phyloP scores from a whole-genome alignment of 2,888 invertebrate genomes.

The Sclerodermus sp. region DNA sequence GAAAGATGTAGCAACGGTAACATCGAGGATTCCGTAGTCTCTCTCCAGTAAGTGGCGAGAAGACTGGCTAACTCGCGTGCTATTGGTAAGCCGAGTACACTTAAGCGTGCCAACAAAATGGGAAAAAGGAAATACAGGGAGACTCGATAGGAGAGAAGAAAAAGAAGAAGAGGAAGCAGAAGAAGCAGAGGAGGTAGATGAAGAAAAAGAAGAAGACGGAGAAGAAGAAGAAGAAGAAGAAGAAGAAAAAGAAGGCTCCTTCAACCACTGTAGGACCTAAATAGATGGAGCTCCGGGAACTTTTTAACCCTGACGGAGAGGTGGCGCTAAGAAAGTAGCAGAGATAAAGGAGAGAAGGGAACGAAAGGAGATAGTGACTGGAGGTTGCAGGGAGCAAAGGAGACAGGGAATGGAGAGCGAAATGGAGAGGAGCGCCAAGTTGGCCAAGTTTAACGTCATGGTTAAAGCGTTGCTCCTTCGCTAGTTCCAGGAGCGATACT shows the following conservation, averaged over 20 bases:
- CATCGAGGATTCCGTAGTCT: background rate
- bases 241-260: background rate
- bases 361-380: slow-evolving; percentile 14
- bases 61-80: background rate
- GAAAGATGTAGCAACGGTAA: background rate
- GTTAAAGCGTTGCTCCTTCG: slow-evolving; percentile 14
- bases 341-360: background rate
- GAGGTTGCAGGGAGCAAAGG: slow-evolving; percentile 2
- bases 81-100: background rate
- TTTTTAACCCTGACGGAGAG: slow-evolving; percentile 18
- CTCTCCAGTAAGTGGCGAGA: background rate
- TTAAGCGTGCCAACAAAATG: background rate
- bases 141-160: background rate
- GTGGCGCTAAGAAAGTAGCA: background rate
- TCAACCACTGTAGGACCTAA: slow-evolving; percentile 6
- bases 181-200: background rate
- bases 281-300: slow-evolving; percentile 18
- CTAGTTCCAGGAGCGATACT: slow-evolving; percentile 10
- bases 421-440: slow-evolving; percentile 19
- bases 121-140: background rate
- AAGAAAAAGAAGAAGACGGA: slow-evolving; percentile 1
- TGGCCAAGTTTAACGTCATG: slow-evolving; percentile 28
- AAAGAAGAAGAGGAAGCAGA: background rate
- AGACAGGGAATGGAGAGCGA: slow-evolving; percentile 6
- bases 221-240: background rate